Percentiles rank a stretch among this genome's conserved stretches.
Evolutionary conservation across 2,113 vertebrate genomes (phyloP).

Genomic region (Engystomops pustulosus): DNA sequence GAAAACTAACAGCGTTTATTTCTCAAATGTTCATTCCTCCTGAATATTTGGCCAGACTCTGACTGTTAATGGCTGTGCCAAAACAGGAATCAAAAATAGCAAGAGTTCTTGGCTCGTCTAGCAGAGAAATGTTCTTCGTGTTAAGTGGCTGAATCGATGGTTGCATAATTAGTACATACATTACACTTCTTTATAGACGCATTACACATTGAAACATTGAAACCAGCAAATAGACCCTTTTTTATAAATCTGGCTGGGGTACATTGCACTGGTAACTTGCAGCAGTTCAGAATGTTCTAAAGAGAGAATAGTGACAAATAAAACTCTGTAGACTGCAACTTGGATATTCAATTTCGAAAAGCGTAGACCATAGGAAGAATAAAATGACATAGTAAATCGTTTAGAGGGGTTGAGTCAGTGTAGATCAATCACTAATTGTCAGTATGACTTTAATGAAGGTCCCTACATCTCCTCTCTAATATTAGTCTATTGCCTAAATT

Average conservation of each 20-base stretch:
- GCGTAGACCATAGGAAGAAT: neutral
- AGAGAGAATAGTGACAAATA: constrained; percentile 17
- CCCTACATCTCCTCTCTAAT: too few relatives aligned
- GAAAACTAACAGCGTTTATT: constrained; percentile 8
- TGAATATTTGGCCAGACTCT: constrained; percentile 40
- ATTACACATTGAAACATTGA: constrained; percentile 37
- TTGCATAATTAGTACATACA: constrained; percentile 36
- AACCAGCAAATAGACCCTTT: constrained; percentile 6
- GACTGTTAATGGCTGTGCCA: constrained; percentile 41
- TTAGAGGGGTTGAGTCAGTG: neutral
- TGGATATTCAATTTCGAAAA: neutral
- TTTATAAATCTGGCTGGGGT: constrained; percentile 19
- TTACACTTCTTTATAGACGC: constrained; percentile 26
- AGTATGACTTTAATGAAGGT: too few relatives aligned
- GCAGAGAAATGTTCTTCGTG: constrained; percentile 45
- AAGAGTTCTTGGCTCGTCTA: constrained; percentile 35
- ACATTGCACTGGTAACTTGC: constrained; percentile 1
- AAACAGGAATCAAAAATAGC: constrained; percentile 48
- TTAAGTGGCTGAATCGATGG: constrained; percentile 47
- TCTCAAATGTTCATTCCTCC: constrained; percentile 31
- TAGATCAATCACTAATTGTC: too few relatives aligned
- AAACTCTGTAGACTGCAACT: neutral
- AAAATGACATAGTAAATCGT: neutral
- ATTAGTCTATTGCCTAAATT: too few relatives aligned
- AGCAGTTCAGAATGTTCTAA: constrained; percentile 34